Base-by-base conservation (phyloP, 2,888 invertebrate species). In the Drosophila quinaria region DNA sequence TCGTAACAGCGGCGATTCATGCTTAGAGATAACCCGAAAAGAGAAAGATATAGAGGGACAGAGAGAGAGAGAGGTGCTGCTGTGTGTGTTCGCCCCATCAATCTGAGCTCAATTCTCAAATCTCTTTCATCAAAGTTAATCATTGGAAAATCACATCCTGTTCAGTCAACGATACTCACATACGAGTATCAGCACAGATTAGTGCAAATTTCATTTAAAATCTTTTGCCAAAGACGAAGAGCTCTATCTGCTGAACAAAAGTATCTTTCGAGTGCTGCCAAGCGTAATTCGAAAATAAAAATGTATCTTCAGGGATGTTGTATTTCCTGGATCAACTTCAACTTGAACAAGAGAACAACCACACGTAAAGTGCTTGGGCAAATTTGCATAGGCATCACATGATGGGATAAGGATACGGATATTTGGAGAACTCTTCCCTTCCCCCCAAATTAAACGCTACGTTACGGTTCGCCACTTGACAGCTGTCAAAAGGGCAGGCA, bases 91-190 rank as follows among this genome's bases (percentile, higher is more conserved):
- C 62, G 59, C 55, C 39, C 77, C 62, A 71, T 72, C 74, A 72
- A 78, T 71, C 63, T 62, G 22, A 29, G 44, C 42, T 55, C 35
- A 58, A 33, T 44, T 22, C 37, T 35, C n/a, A 61, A 60, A 73
- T 80, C 78, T 65, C 75, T 87, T 91, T 91, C 78, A 91, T 69
- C 74, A 78, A 86, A 91, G 89, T 89, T 90, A 91, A 91, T 91
- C 91, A 91, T 90, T 90, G 91, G 91, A 91, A 91, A 91, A 91
- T 91, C 88, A 78, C 90, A 90, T 91, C 91, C 91, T 91, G 89
- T 83, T 89, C 85, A 87, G 73, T 62, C 33, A 44, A 46, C 35
- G 61, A 54, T 62, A 33, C 61, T 33, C 70, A 61, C 64, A 65
- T 62, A 61, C 70, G 67, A 37, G 29, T 29, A 29, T 29, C 29